Conservation (phyloP, 1,140 invertebrate genomes). For the Ostrea denselamellosa region DNA sequence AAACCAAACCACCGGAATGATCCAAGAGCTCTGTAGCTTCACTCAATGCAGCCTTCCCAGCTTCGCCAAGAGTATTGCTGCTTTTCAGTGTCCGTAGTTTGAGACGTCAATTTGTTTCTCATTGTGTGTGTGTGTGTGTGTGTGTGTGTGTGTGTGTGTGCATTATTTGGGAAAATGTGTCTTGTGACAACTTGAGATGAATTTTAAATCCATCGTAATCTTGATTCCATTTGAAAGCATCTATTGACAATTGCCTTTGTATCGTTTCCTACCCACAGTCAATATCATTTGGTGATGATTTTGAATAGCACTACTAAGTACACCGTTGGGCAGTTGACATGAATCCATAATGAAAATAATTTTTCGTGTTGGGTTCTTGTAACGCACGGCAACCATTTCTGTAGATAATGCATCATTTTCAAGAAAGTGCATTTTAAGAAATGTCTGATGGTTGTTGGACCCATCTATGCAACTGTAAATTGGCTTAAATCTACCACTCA, state of each 20-base stretch:
- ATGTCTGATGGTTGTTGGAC: slow-evolving; percentile 41
- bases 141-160: no score
- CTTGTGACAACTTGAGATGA: slow-evolving; percentile 22
- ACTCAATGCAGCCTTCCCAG: slow-evolving; percentile 8
- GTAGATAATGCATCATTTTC: background rate
- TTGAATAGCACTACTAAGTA: slow-evolving; percentile 14
- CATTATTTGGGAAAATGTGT: slow-evolving; percentile 42
- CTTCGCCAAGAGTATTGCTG: slow-evolving; percentile 28
- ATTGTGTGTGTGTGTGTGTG: no score
- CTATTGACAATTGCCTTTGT: slow-evolving; percentile 44
- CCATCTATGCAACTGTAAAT: slow-evolving; percentile 53
- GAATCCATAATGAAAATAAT: slow-evolving; percentile 40
- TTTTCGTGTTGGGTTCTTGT: slow-evolving; percentile 39
- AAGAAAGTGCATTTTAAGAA: slow-evolving; percentile 44
- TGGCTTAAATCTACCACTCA: slow-evolving; percentile 45
- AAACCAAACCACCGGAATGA: slow-evolving; percentile 27
- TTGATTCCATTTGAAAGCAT: slow-evolving; percentile 39
- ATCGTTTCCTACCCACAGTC: slow-evolving; percentile 1
- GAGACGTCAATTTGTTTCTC: slow-evolving; percentile 34
- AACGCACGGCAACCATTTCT: slow-evolving; percentile 14
- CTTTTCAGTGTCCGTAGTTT: slow-evolving; percentile 35
- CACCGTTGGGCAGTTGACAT: slow-evolving; percentile 47
- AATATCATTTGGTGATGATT: slow-evolving; percentile 10
- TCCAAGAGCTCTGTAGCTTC: slow-evolving; percentile 17
- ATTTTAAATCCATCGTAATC: background rate